These are phyloP conservation scores for Phyllotreta striolata DNA, from an alignment of 2,888 invertebrate species.

Conservation along the genomic window DNA sequence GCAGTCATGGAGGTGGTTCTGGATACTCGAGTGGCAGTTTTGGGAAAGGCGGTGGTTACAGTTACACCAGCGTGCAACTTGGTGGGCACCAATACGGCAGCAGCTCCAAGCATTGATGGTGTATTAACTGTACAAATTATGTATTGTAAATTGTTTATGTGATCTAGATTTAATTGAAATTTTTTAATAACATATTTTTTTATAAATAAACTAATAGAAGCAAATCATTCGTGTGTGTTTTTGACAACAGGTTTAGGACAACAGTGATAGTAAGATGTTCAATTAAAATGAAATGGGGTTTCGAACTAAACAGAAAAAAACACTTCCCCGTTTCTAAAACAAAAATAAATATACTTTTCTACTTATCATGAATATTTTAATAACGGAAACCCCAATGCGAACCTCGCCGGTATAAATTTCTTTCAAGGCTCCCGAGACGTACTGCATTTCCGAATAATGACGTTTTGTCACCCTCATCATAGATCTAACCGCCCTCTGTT, in stretches of 20 bases:
- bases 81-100: conserved; percentile 49
- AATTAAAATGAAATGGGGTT: too few species aligned
- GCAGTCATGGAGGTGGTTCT: conserved; percentile 30
- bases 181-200: too few species aligned
- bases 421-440: conserved; percentile 18
- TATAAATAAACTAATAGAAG: too few species aligned
- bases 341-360: not conserved
- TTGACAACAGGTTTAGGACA: too few species aligned
- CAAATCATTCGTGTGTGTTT: too few species aligned
- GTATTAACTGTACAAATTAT: not conserved
- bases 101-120: conserved; percentile 45
- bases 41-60: conserved; percentile 51
- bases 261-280: too few species aligned
- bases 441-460: conserved; percentile 32
- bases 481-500: conserved; percentile 24
- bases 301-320: too few species aligned
- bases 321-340: too few species aligned
- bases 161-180: too few species aligned
- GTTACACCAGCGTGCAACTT: conserved; percentile 52
- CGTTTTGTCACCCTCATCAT: conserved; percentile 33
- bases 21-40: conserved; percentile 34
- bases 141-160: too few species aligned
- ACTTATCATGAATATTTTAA: conserved; percentile 25
- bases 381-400: conserved; percentile 19
- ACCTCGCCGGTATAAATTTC: conserved; percentile 22